Base-by-base conservation (phyloP, 2,888 invertebrate species). In the Orchestes rusci region DNA sequence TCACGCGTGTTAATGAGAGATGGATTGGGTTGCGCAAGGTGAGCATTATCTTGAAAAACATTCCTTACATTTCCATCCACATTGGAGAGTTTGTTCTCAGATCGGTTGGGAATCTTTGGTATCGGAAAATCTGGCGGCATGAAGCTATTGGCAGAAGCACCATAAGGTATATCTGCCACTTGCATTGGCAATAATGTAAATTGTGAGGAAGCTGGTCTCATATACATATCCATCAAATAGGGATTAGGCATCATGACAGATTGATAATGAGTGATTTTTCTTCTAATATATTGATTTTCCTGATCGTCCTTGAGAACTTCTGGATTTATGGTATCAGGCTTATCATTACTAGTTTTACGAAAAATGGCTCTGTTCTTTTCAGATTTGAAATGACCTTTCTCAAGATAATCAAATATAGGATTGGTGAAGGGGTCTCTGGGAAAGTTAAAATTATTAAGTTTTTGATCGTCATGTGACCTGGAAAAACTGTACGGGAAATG, bases 251-350 rank as follows among this genome's bases (percentile, higher is more conserved):
- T 49, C 18, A 65, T 30, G 33, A 62, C 48, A 4, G 61, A 60
- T 53, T 68, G 67, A 39, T 65, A 63, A 45, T 68, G 67, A 5
- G 61, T 62, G n/a, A 68, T 56, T 56, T 66, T 66, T 36, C 68
- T 52, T 47, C 61, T 65, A 10, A 66, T 58, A 18, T 58, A 59
- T 38, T 65, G 64, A 2, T 61, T 64, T 39, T 61, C 45, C 23
- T 59, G 39, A 36, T 65, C 63, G 29, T 62, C 57, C 2, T 43
- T 49, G 5, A 48, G 52, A 23, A 56, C 45, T 45, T 57, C 46
- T 15, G 54, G 53, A 29, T 56, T 50, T 13, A 51, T 48, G 41
- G n/a, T n/a, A n/a, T n/a, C n/a, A n/a, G n/a, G n/a, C n/a, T n/a
- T n/a, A n/a, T n/a, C n/a, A n/a, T n/a, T n/a, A n/a, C n/a, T n/a